Evolutionary conservation across 2,113 vertebrate genomes (phyloP).

Genomic region (Tychaedon coryphoeus): DNA sequence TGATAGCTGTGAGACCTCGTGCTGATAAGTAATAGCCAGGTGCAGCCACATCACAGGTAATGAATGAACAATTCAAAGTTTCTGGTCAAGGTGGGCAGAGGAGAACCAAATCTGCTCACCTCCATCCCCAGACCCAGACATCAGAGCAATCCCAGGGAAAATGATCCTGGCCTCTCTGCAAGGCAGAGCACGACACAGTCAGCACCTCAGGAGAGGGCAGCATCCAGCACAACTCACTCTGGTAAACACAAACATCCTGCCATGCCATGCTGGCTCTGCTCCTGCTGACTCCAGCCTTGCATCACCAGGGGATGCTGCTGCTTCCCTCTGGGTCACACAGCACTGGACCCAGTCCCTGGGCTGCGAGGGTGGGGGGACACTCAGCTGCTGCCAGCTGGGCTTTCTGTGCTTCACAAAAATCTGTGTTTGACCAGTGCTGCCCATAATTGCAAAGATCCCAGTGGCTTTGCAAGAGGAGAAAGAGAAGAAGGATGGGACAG

Average conservation of each 20-base stretch:
- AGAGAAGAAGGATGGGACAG: not conserved
- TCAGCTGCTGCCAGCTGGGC: not conserved
- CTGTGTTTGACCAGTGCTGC: not conserved
- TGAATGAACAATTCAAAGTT: not conserved
- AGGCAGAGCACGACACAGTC: fast-evolving
- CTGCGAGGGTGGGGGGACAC: not conserved
- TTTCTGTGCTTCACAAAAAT: not conserved
- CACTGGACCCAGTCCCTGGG: not conserved
- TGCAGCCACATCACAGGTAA: not conserved
- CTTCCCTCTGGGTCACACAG: not conserved
- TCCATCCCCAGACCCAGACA: not conserved
- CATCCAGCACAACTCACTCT: not conserved
- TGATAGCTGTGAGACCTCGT: not conserved
- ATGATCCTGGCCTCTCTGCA: not conserved
- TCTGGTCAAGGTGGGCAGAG: not conserved
- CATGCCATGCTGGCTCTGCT: not conserved
- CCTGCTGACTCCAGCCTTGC: not conserved
- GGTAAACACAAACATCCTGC: not conserved
- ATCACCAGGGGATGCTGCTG: not conserved
- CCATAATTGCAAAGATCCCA: not conserved
- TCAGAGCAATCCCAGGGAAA: not conserved
- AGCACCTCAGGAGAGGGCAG: not conserved
- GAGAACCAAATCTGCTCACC: not conserved
- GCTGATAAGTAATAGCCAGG: not conserved
- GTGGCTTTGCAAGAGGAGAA: not conserved